Percentiles rank a stretch among this genome's conserved stretches.
phyloP scores from a whole-genome alignment of 1,140 invertebrate species.

The Drosophila setifemur region DNA sequence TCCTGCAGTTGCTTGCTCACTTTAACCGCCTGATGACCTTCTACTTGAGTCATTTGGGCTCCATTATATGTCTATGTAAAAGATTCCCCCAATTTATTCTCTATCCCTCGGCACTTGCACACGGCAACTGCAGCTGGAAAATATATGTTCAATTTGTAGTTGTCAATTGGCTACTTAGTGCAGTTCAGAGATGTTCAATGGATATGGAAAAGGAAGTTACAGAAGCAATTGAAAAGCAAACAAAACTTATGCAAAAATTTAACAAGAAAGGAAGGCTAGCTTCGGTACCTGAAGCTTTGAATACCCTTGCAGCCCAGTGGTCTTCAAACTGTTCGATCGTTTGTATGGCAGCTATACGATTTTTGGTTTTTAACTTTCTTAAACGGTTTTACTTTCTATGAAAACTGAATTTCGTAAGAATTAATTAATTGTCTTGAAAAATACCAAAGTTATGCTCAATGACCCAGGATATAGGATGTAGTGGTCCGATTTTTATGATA shows the following conservation, averaged over 20 bases:
- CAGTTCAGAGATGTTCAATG: slow-evolving; percentile 7
- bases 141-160: slow-evolving; percentile 61
- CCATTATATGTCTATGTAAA: slow-evolving; percentile 37
- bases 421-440: too few relatives aligned
- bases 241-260: slow-evolving; percentile 43
- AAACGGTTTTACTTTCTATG: too few relatives aligned
- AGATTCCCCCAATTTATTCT: slow-evolving; percentile 15
- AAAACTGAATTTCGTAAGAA: too few relatives aligned
- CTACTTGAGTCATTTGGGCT: slow-evolving; percentile 23
- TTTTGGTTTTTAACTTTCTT: too few relatives aligned
- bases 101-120: slow-evolving; percentile 4
- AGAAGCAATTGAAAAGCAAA: slow-evolving; percentile 43
- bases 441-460: too few relatives aligned
- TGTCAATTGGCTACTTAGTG: slow-evolving; percentile 51
- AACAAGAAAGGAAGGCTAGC: too few relatives aligned
- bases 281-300: too few relatives aligned
- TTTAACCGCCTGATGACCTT: slow-evolving; percentile 21
- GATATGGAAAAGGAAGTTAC: slow-evolving; percentile 5
- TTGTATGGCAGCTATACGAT: too few relatives aligned
- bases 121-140: slow-evolving; percentile 31
- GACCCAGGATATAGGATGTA: too few relatives aligned
- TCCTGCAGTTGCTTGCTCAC: slow-evolving; percentile 21
- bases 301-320: too few relatives aligned
- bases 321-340: too few relatives aligned
- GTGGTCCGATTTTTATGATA: too few relatives aligned